A percentile compares a stretch with the other conserved stretches of the same genome.
phyloP scores from a whole-genome alignment of 2,888 invertebrate genomes.

The Podotricha telesiphe region DNA sequence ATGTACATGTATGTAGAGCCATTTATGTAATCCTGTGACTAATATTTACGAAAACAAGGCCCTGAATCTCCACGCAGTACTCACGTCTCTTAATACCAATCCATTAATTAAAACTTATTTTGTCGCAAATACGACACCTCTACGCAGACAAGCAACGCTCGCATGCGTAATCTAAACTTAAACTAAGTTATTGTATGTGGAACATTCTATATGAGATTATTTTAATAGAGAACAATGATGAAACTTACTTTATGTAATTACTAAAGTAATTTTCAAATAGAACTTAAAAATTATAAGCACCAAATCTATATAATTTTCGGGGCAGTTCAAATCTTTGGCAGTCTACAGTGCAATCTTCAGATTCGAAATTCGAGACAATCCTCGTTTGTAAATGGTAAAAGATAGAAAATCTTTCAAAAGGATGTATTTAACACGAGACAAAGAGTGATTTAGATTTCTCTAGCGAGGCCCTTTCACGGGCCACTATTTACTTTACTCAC shows the following conservation, averaged over 20 bases:
- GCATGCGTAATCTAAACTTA: constrained; percentile 64
- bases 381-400: constrained; percentile 65
- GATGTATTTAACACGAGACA: constrained; percentile 79
- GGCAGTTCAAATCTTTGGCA: constrained; percentile 1
- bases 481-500: constrained; percentile 78
- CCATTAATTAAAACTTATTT: constrained; percentile 84
- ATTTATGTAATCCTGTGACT: constrained; percentile 44
- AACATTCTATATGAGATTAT: constrained; percentile 39
- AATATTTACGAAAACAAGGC: constrained; percentile 50
- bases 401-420: constrained; percentile 80
- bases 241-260: constrained; percentile 29
- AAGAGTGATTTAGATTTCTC: constrained; percentile 79
- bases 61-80: constrained; percentile 62
- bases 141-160: constrained; percentile 63
- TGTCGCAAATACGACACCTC: constrained; percentile 67
- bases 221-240: constrained; percentile 34
- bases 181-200: constrained; percentile 50
- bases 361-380: constrained; percentile 71
- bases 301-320: constrained; percentile 7
- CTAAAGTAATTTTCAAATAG: constrained; percentile 27
- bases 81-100: constrained; percentile 77
- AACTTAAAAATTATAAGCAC: neutral
- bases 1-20: neutral
- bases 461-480: constrained; percentile 67
- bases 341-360: constrained; percentile 55